These are phyloP conservation scores for Xanthia togata DNA, from an alignment of 2,888 invertebrate species.

Conservation along the genomic window DNA sequence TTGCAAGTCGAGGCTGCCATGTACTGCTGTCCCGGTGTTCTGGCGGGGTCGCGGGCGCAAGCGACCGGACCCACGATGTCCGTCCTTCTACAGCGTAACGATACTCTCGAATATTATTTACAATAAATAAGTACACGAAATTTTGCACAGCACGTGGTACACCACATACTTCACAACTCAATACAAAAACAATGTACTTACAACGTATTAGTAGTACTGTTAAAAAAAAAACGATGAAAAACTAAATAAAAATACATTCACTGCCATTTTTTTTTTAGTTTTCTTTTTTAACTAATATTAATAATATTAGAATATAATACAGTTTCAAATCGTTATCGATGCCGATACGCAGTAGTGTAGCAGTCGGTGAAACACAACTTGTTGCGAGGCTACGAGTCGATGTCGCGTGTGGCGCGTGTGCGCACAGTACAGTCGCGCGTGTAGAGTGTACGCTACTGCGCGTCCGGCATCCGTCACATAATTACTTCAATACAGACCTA, in stretches of 20 bases:
- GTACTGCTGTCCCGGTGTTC: background rate
- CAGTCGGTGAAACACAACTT: background rate
- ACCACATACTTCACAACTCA: conserved; percentile 63
- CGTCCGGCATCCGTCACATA: conserved; percentile 59
- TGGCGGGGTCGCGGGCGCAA: background rate
- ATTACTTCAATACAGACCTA: conserved; percentile 69
- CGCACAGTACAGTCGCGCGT: background rate
- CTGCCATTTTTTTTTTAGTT: conserved; percentile 71
- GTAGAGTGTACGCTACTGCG: conserved; percentile 30
- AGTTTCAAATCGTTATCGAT: conserved; percentile 62
- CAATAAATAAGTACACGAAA: conserved; percentile 81
- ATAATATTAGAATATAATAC: conserved; percentile 72
- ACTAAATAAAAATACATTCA: conserved; percentile 71
- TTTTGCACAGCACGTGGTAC: conserved; percentile 62
- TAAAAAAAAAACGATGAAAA: conserved; percentile 65
- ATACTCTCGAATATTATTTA: conserved; percentile 72
- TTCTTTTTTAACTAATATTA: conserved; percentile 66
- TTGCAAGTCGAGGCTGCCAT: conserved; percentile 5
- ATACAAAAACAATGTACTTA: conserved; percentile 66
- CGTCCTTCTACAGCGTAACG: conserved; percentile 55
- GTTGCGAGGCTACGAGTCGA: background rate
- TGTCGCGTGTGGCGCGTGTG: background rate
- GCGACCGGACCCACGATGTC: conserved; percentile 48
- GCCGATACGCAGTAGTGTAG: conserved; percentile 53
- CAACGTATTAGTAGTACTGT: conserved; percentile 62